Evolutionary conservation across 2,797 vertebrate genomes (phyloP).

Genomic region (Telmatherina bonti): DNA sequence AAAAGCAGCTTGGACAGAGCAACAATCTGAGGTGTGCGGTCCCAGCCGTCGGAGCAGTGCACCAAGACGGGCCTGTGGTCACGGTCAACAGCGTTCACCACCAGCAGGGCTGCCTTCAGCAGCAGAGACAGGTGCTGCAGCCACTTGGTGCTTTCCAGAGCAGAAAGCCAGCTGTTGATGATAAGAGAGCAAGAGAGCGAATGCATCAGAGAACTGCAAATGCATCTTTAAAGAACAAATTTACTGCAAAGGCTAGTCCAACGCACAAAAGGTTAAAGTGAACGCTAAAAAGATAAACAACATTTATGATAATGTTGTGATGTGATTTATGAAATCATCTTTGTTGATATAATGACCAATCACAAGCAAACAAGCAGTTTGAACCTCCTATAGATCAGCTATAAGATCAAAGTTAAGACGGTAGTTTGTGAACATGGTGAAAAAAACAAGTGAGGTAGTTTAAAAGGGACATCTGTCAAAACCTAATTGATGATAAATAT

Average conservation of each 20-base stretch:
- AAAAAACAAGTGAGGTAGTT: not conserved
- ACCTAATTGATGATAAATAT: not conserved
- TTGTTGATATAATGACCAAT: not conserved
- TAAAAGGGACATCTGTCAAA: not conserved
- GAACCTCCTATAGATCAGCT: not conserved
- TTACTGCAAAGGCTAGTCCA: not conserved
- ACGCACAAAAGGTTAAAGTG: not conserved
- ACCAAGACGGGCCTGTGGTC: constrained; percentile 94
- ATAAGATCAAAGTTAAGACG: not conserved
- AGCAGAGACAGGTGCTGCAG: constrained; percentile 96
- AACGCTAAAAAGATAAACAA: not conserved
- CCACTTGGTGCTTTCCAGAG: constrained; percentile 98
- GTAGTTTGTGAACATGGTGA: not conserved
- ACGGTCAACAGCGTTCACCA: constrained; percentile 92
- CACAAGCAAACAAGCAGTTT: not conserved
- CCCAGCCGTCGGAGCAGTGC: constrained; percentile 98
- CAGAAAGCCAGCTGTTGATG: constrained; percentile 93
- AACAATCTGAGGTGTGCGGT: constrained; percentile 96
- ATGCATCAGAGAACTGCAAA: not conserved
- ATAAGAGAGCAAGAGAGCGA: not conserved
- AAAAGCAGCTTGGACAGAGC: constrained; percentile 95
- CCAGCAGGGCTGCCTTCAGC: constrained; percentile 92
- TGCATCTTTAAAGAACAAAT: not conserved
- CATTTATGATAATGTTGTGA: not conserved
- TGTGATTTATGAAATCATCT: not conserved